Percentiles rank a stretch among this genome's conserved stretches.
Evolutionary conservation across 2,888 invertebrate genomes (phyloP).

Genomic region (Melitaea athalia): DNA sequence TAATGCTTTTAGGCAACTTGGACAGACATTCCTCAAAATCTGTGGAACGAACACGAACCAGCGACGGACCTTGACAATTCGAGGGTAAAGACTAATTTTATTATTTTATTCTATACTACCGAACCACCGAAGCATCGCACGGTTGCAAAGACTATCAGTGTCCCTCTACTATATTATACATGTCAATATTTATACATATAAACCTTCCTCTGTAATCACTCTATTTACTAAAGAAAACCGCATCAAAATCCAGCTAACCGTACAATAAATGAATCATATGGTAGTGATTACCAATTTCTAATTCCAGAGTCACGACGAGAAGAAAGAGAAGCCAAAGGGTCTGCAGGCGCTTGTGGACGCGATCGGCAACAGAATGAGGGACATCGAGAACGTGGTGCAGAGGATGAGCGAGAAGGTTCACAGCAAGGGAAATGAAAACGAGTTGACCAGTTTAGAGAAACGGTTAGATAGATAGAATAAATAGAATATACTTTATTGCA

Average conservation of each 20-base stretch:
- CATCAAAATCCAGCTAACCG: too few species aligned
- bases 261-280: too few species aligned
- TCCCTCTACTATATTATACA: too few species aligned
- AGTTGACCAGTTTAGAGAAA: slow-evolving; percentile 50
- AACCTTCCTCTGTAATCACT: too few species aligned
- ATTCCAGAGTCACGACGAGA: slow-evolving; percentile 44
- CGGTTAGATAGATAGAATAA: slow-evolving; percentile 49
- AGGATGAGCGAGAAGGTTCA: slow-evolving; percentile 71
- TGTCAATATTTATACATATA: too few species aligned
- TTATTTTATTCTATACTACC: background rate
- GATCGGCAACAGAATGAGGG: slow-evolving; percentile 70
- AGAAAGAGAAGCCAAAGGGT: slow-evolving; percentile 52
- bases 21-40: slow-evolving; percentile 61
- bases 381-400: slow-evolving; percentile 68
- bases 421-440: slow-evolving; percentile 44
- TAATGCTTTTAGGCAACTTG: slow-evolving; percentile 42
- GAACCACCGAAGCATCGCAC: too few species aligned
- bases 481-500: too few species aligned
- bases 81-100: slow-evolving; percentile 18
- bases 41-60: slow-evolving; percentile 62
- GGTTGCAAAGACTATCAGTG: too few species aligned
- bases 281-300: too few species aligned
- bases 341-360: slow-evolving; percentile 71
- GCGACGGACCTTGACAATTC: slow-evolving; percentile 46
- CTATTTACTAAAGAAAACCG: too few species aligned